Percentiles rank a stretch among this genome's conserved stretches.
Evolutionary conservation across 2,113 vertebrate genomes (phyloP).

Genomic region (Syngnathus floridae): DNA sequence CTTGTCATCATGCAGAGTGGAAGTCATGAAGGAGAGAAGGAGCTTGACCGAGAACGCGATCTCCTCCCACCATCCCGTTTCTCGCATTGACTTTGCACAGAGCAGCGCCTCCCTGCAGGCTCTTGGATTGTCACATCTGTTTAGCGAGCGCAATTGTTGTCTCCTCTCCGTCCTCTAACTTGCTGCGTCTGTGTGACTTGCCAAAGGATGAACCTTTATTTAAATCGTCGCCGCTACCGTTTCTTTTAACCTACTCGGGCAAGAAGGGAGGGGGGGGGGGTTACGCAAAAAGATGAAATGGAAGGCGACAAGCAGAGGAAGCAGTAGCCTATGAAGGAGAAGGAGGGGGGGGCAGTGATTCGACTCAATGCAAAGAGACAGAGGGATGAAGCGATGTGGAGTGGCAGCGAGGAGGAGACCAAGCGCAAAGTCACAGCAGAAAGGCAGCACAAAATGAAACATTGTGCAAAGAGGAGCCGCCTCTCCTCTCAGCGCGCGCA

Average conservation of each 20-base stretch:
- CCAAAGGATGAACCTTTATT: constrained; percentile 62
- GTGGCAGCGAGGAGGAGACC: constrained; percentile 55
- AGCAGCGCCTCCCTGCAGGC: not conserved
- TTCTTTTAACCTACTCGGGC: constrained; percentile 38
- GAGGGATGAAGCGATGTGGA: constrained; percentile 64
- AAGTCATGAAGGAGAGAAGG: constrained; percentile 68
- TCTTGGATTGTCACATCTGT: constrained; percentile 26
- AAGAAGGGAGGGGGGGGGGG: constrained; percentile 6
- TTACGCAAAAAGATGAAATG: constrained; percentile 44
- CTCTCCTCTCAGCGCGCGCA: too few species aligned
- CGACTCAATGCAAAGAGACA: constrained; percentile 72
- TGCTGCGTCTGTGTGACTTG: constrained; percentile 53
- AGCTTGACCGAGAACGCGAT: constrained; percentile 54
- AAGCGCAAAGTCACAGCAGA: constrained; percentile 39
- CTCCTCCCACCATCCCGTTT: constrained; percentile 33
- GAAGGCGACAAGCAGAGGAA: constrained; percentile 69
- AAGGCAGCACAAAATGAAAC: constrained; percentile 26
- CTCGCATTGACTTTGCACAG: constrained; percentile 17
- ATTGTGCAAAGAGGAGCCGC: constrained; percentile 40
- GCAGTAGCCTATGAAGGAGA: constrained; percentile 8
- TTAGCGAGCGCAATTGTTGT: constrained; percentile 29
- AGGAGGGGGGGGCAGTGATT: constrained; percentile 65
- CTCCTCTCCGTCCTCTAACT: constrained; percentile 47
- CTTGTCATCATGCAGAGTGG: constrained; percentile 76
- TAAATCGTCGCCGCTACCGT: constrained; percentile 18